Evolutionary conservation across 2,888 invertebrate genomes (phyloP), one percentile per base, ranked within the genome.

Genomic region (Monoplex corrugatus): DNA sequence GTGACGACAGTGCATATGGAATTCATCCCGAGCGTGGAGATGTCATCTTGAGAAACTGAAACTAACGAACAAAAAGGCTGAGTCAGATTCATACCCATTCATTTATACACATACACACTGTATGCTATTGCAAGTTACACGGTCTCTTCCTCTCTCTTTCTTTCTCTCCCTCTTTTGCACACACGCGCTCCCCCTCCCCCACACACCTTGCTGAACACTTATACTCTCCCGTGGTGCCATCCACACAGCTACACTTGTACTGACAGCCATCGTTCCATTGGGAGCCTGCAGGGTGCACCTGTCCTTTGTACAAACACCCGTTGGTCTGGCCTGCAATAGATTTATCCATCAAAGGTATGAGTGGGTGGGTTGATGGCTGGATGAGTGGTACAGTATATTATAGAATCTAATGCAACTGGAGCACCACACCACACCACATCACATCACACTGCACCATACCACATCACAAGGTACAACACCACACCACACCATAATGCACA

Each of bases 211-310:
- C 80, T 32, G 68, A 85, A 72, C 91, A 91, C 82, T 89, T 86
- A 75, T 87, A 90, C 45, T 88, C 72, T 23, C 88, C 89, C 38
- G 84, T 86, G 23, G 43, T 44, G 32, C 85, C 87, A 43, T 90
- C 89, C 35, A 80, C 38, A 87, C 90, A 90, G 68, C 86, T 87
- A 43, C 90, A 90, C 83, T 84, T 90, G 87, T 84, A 90, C 45
- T 88, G 50, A 86, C 90, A 90, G 23, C 90, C 90, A 57, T 90
- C 90, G 50, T 88, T 80, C 90, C 90, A 90, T 45, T 43, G 86
- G 57, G 83, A 2, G 28, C 88, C 88, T 43, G 80, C 82, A 28
- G 28, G 44, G 85, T 90, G 43, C 40, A 83, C 44, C 86, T 88
- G 82, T 16, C 83, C 83, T 63, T 90, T 89, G 87, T 90, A 90